Percentiles rank a stretch among this genome's conserved stretches.
Evolutionary conservation across 37 sponge, comb jelly and placozoan genomes (phyloP).

Genomic region (Chondrilla cf. caribensis): DNA sequence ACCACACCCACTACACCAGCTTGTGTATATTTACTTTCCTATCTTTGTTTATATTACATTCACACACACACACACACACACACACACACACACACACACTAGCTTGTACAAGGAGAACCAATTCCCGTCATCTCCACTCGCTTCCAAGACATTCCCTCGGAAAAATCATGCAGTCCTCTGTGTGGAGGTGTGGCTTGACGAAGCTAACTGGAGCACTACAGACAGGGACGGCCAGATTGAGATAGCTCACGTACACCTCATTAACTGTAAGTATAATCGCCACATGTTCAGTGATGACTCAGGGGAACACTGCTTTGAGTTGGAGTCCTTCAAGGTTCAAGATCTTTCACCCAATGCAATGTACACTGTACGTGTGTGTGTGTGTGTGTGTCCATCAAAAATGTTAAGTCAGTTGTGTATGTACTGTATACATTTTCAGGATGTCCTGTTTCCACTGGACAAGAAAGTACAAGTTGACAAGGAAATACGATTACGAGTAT

Average conservation of each 20-base stretch:
- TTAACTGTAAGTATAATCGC: conserved; percentile 71
- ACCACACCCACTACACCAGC: too few species aligned
- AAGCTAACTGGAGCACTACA: conserved; percentile 73
- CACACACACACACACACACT: too few species aligned
- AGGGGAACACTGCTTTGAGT: conserved; percentile 85
- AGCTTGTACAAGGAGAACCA: conserved; percentile 61
- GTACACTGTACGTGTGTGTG: conserved; percentile 42
- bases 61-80: too few species aligned
- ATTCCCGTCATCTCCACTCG: conserved; percentile 34
- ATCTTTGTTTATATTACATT: too few species aligned
- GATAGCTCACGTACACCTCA: conserved; percentile 65
- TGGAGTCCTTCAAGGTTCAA: conserved; percentile 72
- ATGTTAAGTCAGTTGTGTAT: too few species aligned
- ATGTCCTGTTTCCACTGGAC: conserved; percentile 74
- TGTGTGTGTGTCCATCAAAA: not conserved
- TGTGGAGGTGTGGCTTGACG: conserved; percentile 90
- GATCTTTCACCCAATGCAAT: conserved; percentile 79
- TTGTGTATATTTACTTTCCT: too few species aligned
- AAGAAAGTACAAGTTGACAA: conserved; percentile 72
- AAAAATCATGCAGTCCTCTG: conserved; percentile 56
- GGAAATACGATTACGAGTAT: conserved; percentile 65
- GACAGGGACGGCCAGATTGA: conserved; percentile 87
- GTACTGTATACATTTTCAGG: conserved; percentile 21
- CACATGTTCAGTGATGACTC: conserved; percentile 75
- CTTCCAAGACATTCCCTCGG: not conserved